Evolutionary conservation across 2,888 invertebrate species (phyloP), one percentile per base, ranked within the genome.

Genomic region (Boloria euphrosyne): DNA sequence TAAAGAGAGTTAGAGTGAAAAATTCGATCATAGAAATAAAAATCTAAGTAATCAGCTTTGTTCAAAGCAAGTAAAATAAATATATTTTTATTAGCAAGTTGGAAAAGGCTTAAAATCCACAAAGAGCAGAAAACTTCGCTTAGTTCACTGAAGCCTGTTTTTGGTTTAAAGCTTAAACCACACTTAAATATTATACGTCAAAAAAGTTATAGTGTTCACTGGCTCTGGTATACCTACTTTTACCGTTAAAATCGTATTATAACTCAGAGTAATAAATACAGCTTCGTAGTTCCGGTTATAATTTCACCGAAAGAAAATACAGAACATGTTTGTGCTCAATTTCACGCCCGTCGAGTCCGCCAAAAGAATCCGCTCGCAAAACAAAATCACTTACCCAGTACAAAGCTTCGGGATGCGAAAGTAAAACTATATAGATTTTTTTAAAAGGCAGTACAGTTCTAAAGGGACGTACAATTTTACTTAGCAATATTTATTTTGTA

Each of bases 271-370:
- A 44, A 27, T 38, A 52, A 58, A 49, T 62, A 62, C 22, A 50
- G 57, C 61, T 51, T 50, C 68, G 61, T 65, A 58, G 63, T 70
- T 66, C 57, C 63, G 65, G 55, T 64, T 66, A 67, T 65, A 72
- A 69, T 63, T 61, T 61, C 65, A 27, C 60, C 43, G 54, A 57
- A 71, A 63, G 62, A 67, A 64, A 70, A 76, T 76, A 81, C 78
- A 78, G 80, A 78, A 77, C 79, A 82, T 85, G 84, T 86, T 86
- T 85, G 82, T 82, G 79, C 77, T 77, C 87, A 89, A 89, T 89
- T 89, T 89, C 83, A 86, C 87, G 87, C 81, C 78, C 79, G 81
- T 77, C 75, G 82, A 79, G 71, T 78, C 73, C 79, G 71, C 76
- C 74, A 75, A 70, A 70, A 70, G 70, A 68, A 64, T 68, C 54